A percentile compares a stretch with the other conserved stretches of the same genome.
These are phyloP conservation scores for Zoanthus sansibaricus DNA, from an alignment of 92 coral and sea anemone genomes.

Conservation along the genomic window DNA sequence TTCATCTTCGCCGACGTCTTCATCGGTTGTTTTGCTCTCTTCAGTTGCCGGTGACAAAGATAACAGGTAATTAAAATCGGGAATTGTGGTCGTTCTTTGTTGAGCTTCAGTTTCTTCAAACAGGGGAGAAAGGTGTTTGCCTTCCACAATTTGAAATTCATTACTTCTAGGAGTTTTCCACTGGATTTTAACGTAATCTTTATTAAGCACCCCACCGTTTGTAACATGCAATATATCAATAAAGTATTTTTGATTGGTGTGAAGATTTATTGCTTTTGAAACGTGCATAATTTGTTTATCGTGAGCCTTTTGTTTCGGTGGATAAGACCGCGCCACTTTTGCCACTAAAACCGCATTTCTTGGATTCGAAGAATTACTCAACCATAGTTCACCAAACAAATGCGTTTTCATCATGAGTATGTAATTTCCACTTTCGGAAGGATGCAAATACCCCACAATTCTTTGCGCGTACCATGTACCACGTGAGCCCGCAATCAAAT, in stretches of 20 bases:
- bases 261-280: conserved; percentile 51
- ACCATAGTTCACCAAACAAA: conserved; percentile 79
- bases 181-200: conserved; percentile 69
- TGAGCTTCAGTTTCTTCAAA: conserved; percentile 45
- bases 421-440: conserved; percentile 70
- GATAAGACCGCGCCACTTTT: conserved; percentile 53
- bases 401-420: conserved; percentile 62
- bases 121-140: conserved; percentile 65
- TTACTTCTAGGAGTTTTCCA: conserved; percentile 76
- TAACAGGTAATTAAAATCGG: background rate
- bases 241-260: conserved; percentile 56
- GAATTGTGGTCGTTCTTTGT: background rate
- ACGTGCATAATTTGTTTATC: background rate
- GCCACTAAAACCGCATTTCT: conserved; percentile 61
- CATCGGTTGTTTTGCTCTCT: conserved; percentile 38
- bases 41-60: conserved; percentile 15
- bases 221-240: conserved; percentile 76
- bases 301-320: background rate
- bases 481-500: conserved; percentile 61
- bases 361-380: conserved; percentile 61
- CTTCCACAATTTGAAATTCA: conserved; percentile 35
- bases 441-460: conserved; percentile 75
- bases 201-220: conserved; percentile 66
- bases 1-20: conserved; percentile 61
- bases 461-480: conserved; percentile 84